phyloP scores from a whole-genome alignment of 2,888 invertebrate genomes.

The Bellardia pandia region DNA sequence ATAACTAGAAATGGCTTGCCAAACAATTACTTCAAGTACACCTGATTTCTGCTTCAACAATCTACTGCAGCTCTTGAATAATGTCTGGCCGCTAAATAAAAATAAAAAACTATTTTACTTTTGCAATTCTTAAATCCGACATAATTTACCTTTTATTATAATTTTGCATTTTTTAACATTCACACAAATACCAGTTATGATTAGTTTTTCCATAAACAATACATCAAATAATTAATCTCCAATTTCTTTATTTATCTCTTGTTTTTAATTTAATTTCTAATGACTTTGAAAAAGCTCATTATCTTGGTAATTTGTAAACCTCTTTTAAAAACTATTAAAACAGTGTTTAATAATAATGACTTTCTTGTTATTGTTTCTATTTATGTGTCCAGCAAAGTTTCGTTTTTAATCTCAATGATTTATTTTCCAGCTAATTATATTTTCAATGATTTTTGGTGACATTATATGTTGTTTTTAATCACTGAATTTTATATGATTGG shows the following conservation, averaged over 20 bases:
- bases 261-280: neutral
- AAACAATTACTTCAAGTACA: too few species aligned
- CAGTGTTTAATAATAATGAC: neutral
- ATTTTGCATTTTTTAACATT: too few species aligned
- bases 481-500: neutral
- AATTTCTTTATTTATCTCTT: neutral
- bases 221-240: neutral
- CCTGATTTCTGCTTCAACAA: too few species aligned
- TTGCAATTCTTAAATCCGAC: too few species aligned
- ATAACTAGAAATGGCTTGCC: too few species aligned
- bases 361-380: neutral
- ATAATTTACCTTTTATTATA: too few species aligned
- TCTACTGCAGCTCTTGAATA: too few species aligned
- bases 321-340: neutral
- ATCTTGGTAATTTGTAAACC: neutral
- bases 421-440: constrained; percentile 50
- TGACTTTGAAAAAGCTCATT: neutral
- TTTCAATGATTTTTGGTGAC: constrained; percentile 20
- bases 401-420: constrained; percentile 28
- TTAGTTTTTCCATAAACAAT: too few species aligned
- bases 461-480: neutral
- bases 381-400: constrained; percentile 8
- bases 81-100: too few species aligned
- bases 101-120: too few species aligned
- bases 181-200: too few species aligned